A percentile compares a stretch with the other conserved stretches of the same genome.
Evolutionary conservation across 2,113 vertebrate species (phyloP).

Genomic region (Phaetusa simplex): DNA sequence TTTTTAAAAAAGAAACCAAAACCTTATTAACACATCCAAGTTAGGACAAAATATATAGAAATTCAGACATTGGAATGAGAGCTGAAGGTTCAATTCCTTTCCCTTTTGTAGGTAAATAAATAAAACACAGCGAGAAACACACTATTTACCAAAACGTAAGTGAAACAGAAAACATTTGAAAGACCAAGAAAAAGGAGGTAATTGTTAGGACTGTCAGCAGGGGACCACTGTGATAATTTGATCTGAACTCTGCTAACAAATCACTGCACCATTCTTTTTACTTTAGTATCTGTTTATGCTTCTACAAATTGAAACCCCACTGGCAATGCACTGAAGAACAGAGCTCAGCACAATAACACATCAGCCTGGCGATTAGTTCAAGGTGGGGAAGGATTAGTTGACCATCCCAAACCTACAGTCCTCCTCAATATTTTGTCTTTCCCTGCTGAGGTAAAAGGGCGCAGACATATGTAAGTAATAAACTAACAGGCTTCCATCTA

Average conservation of each 20-base stretch:
- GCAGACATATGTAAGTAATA: conserved; percentile 99
- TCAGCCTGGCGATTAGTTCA: conserved; percentile 95
- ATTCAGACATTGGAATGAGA: not conserved
- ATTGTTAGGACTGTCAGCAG: conserved; percentile 91
- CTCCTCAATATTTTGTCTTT: conserved; percentile 95
- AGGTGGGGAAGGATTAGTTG: conserved; percentile 96
- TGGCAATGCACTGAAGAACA: conserved; percentile 81
- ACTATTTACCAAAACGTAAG: conserved; percentile 85
- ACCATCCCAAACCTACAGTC: conserved; percentile 84
- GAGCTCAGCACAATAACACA: conserved; percentile 81
- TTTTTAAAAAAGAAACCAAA: not conserved
- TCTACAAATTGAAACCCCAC: conserved; percentile 99
- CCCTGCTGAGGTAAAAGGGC: conserved; percentile 92
- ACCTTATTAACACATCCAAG: not conserved
- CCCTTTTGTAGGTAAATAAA: conserved; percentile 74
- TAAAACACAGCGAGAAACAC: conserved; percentile 83
- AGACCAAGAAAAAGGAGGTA: conserved; percentile 79
- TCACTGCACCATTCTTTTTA: conserved; percentile 90
- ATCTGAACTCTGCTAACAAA: conserved; percentile 98
- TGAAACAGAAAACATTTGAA: conserved; percentile 89
- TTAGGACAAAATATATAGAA: not conserved
- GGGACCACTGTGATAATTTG: conserved; percentile 96
- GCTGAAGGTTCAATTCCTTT: conserved; percentile 1
- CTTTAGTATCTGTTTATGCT: conserved; percentile 99
- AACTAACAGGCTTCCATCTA: conserved; percentile 91